Evolutionary conservation across 2,113 vertebrate species (phyloP), one percentile per base, ranked within the genome.

Genomic region (Seriola aureovittata): DNA sequence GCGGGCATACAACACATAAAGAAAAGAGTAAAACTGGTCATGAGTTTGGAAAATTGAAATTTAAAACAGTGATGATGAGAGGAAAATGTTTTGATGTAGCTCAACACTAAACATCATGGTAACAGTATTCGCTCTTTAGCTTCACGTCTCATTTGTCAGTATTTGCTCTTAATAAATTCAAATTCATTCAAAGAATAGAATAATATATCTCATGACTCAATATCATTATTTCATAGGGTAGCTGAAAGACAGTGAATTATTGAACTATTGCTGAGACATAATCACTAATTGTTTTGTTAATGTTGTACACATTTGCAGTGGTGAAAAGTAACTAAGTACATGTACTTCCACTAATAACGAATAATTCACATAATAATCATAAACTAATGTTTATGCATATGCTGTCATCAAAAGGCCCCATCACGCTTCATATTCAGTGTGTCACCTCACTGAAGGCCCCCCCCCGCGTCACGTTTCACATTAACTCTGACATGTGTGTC

Each of bases 191-290:
- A 11, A 44, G 8, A 50, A 57, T 54, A 23, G 65, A 75, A 64
- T 69, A 68, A 57, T n/a, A 6, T 59, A 57, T 40, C n/a, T 69
- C 17, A 14, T 57, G 38, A 57, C 63, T 63, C 52, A 32, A 40
- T n/a, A 62, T 62, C 10, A 78, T 78, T 73, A 73, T 73, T 73
- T 84, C 69, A 72, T 36, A 5, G 8, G 50, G 4, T 40, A 52
- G 29, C 29, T 68, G 54, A 54, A 46, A 69, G 34, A 72, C 25
- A 38, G 14, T 46, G 5, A 78, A 63, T 63, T 63, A 79, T 29
- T 68, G 11, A 78, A 69, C 72, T 40, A 57, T 58, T 69, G 14
- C 36, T 9, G 25, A 23, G 19, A 10, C 12, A 42, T 32, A 74
- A 62, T 67, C 19, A 29, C 19, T 29, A 34, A 46, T 73, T 16